Evolutionary conservation across 92 coral and sea anemone genomes (phyloP), one percentile per base, ranked within the genome.

Genomic region (Epizoanthus stellaris): DNA sequence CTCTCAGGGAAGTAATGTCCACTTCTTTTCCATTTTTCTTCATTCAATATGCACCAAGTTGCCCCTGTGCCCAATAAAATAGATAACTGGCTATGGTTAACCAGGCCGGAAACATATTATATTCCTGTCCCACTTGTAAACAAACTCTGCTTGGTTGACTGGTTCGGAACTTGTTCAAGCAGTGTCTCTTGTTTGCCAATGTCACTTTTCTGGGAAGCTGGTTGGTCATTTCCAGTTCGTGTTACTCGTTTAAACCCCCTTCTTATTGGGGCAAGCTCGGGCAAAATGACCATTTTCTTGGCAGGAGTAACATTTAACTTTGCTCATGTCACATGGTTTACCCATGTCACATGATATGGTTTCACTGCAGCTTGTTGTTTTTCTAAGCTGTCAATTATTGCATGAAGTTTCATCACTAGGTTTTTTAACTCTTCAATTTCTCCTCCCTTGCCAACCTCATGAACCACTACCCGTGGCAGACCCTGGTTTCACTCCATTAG

Each of bases 21-120:
- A 73, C 81, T 81, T 49, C 81, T 81, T 66, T 84, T 76, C 88
- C 91, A 84, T 40, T 73, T 66, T 53, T 66, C 68, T 76, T 82
- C 87, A 38, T 60, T 88, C 40, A 74, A 23, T 39, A 82, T 64
- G 47, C 73, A 61, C 9, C 14, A 79, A 21, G 87, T 88, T 11
- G 87, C 72, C n/a, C 91, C 87, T 10, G 91, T 82, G 59, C 72
- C 91, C 23, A 81, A 66, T 15, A 88, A 45, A 67, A 86, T 60
- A 52, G 73, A 69, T 39, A 62, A 39, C 53, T 77, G 58, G 16
- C 59, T 52, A 13, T 88, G 91, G 47, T 88, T 74, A 3, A 87
- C 77, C 69, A 82, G 63, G 2, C 82, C 87, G 61, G 87, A 59
- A 52, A 82, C 76, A 74, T n/a, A n/a, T n/a, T 82, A 75, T 71